These are phyloP conservation scores for Shargacucullia verbasci DNA, from an alignment of 2,888 invertebrate genomes.

Conservation along the genomic window DNA sequence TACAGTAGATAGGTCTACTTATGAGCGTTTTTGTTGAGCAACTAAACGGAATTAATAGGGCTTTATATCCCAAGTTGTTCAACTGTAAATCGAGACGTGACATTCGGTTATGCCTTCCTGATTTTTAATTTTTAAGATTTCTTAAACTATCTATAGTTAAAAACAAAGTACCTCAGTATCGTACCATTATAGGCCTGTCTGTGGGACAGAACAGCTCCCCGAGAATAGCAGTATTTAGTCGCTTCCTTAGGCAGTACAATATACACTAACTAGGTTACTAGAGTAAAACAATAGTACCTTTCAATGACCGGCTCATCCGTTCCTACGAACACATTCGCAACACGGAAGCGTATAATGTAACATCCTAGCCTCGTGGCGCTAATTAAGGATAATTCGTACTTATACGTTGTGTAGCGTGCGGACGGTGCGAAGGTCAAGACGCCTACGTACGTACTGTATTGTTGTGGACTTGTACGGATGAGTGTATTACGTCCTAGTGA, in stretches of 20 bases:
- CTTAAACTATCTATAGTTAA: too few relatives aligned
- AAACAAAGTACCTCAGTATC: too few relatives aligned
- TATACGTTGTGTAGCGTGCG: conserved; percentile 34
- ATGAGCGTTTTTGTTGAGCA: too few relatives aligned
- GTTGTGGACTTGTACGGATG: conserved; percentile 13
- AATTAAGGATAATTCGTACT: conserved; percentile 47
- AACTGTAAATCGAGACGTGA: not conserved
- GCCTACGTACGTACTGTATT: conserved; percentile 10
- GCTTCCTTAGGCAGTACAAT: too few relatives aligned
- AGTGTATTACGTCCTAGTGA: not conserved
- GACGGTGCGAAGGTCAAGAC: conserved; percentile 48
- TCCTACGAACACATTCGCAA: conserved; percentile 21
- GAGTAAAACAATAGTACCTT: not conserved
- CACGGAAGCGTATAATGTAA: conserved; percentile 52
- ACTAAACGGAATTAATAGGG: too few relatives aligned
- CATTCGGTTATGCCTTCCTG: too few relatives aligned
- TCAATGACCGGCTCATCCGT: conserved; percentile 5
- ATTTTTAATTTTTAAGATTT: too few relatives aligned
- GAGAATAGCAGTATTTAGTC: too few relatives aligned
- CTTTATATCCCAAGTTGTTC: not conserved
- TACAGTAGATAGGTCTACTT: too few relatives aligned
- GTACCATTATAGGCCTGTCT: too few relatives aligned
- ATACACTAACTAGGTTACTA: too few relatives aligned
- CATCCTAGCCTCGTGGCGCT: conserved; percentile 38
- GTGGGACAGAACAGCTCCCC: too few relatives aligned